Evolutionary conservation across 2,113 vertebrate genomes (phyloP).

Genomic region (Oriolus oriolus): DNA sequence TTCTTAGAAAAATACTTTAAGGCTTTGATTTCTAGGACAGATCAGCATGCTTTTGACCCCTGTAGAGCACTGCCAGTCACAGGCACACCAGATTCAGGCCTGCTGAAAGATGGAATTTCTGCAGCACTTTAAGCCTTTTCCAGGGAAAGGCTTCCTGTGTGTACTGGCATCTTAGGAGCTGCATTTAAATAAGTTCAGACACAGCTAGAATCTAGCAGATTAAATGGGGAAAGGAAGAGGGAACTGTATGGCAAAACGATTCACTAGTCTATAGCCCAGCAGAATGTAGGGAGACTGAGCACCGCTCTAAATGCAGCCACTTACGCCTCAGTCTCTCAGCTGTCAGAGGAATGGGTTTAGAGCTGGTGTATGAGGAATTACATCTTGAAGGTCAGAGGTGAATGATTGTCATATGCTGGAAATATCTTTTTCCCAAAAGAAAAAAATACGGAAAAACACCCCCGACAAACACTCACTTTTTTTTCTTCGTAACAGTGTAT

Average conservation of each 20-base stretch:
- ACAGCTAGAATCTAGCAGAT: not conserved
- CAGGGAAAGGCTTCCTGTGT: not conserved
- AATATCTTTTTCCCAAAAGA: not conserved
- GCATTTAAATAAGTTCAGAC: not conserved
- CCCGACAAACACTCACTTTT: not conserved
- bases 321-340: not conserved
- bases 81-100: not conserved
- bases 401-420: not conserved
- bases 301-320: not conserved
- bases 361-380: not conserved
- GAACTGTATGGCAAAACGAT: not conserved
- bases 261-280: not conserved
- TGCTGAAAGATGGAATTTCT: not conserved
- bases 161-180: not conserved
- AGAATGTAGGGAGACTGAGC: not conserved
- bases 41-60: not conserved
- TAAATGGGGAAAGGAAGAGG: not conserved
- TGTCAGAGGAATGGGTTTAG: not conserved
- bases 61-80: rapidly evolving
- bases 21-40: not conserved
- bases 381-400: not conserved
- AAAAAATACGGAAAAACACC: rapidly evolving
- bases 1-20: not conserved
- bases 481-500: not conserved
- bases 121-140: not conserved